Percentiles rank a stretch among this genome's conserved stretches.
Conservation (phyloP, 2,113 vertebrate genomes). For the Lethenteron camtschaticum region DNA sequence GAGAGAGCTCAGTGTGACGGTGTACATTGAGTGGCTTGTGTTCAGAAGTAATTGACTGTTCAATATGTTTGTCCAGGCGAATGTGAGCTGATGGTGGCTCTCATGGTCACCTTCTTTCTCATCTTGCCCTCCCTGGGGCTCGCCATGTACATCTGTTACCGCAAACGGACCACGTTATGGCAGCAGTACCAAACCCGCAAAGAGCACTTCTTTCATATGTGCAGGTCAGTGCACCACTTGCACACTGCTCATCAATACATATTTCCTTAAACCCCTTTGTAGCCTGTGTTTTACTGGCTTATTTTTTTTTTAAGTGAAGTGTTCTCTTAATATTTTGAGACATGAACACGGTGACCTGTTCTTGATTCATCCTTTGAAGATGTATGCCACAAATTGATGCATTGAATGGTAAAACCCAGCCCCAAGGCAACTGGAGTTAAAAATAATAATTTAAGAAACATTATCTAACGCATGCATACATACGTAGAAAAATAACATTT, state of each 20-base stretch:
- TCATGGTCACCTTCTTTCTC: constrained; percentile 44
- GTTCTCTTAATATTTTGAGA: background rate
- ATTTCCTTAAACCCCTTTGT: background rate
- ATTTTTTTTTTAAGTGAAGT: background rate
- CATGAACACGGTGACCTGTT: background rate
- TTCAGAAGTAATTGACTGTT: background rate
- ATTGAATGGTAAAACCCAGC: background rate
- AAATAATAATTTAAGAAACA: background rate
- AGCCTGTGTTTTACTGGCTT: background rate
- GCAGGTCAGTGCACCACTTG: constrained; percentile 18
- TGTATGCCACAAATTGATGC: background rate
- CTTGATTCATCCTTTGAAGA: background rate
- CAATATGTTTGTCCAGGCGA: constrained; percentile 21
- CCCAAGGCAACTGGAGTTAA: background rate
- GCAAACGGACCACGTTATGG: constrained; percentile 25
- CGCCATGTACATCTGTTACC: constrained; percentile 40
- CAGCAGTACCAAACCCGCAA: constrained; percentile 26
- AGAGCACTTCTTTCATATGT: constrained; percentile 19
- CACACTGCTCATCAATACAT: background rate
- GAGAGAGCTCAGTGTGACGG: too few species aligned
- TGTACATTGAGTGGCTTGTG: background rate
- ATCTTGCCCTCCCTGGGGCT: constrained; percentile 28
- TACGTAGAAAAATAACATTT: background rate
- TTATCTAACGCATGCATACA: background rate
- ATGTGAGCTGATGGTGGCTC: constrained; percentile 21